phyloP scores from a whole-genome alignment of 2,888 invertebrate species.

The Panopea generosa region DNA sequence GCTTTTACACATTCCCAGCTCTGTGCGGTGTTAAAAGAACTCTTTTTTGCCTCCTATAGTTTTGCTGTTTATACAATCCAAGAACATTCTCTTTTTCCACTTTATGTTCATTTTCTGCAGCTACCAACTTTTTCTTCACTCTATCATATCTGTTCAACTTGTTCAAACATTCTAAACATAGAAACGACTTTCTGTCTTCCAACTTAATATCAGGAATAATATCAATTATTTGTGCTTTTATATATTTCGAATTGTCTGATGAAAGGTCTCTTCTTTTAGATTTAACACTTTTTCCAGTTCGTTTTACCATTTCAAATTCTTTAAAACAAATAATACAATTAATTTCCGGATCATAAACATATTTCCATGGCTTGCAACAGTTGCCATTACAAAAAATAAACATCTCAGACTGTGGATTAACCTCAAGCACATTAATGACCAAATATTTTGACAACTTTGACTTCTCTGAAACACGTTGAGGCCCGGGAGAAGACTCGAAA shows the following conservation, averaged over 20 bases:
- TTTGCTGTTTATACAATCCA: constrained; percentile 1
- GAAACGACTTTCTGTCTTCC: constrained; percentile 9
- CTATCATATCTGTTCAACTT: constrained; percentile 15
- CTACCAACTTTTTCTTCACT: constrained; percentile 6
- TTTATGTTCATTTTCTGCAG: constrained; percentile 6
- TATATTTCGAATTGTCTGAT: background rate
- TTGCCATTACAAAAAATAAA: too few relatives aligned
- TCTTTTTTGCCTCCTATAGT: constrained; percentile 9
- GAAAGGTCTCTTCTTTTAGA: constrained; percentile 14
- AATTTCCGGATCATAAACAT: constrained; percentile 9
- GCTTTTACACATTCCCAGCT: constrained; percentile 2
- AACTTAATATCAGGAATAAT: constrained; percentile 9
- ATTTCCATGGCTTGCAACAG: constrained; percentile 4
- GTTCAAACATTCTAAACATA: constrained; percentile 14
- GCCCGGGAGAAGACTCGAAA: too few relatives aligned
- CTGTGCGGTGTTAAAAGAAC: constrained; percentile 16
- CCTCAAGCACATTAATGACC: too few relatives aligned
- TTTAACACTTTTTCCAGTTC: background rate
- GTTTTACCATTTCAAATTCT: constrained; percentile 7
- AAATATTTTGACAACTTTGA: too few relatives aligned
- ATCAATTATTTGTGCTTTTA: background rate
- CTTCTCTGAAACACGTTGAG: too few relatives aligned
- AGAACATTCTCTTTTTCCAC: constrained; percentile 8
- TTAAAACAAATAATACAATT: constrained; percentile 8
- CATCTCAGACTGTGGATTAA: too few relatives aligned